A percentile compares a stretch with the other conserved stretches of the same genome.
phyloP scores from a whole-genome alignment of 2,797 vertebrate species.

The Acrocephalus scirpaceus region DNA sequence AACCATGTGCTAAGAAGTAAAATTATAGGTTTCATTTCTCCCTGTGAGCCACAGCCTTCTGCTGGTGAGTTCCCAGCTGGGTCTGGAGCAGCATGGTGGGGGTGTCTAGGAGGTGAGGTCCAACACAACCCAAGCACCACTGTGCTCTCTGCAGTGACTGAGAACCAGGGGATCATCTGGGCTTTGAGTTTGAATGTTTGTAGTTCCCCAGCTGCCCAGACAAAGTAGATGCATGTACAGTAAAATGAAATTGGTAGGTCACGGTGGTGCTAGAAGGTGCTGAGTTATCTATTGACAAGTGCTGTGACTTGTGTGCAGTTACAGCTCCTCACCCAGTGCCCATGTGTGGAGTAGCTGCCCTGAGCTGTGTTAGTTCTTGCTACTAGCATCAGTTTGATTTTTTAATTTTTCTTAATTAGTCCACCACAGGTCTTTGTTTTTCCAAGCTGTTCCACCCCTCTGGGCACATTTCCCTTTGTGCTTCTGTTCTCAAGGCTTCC shows the following conservation, averaged over 20 bases:
- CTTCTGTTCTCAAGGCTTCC: not conserved
- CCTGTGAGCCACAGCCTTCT: not conserved
- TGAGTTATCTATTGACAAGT: not conserved
- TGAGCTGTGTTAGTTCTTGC: not conserved
- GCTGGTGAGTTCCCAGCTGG: not conserved
- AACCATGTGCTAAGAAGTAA: not conserved
- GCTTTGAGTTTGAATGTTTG: not conserved
- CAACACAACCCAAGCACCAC: fast-evolving
- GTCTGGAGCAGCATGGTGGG: fast-evolving
- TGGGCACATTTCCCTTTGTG: not conserved
- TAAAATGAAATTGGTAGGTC: not conserved
- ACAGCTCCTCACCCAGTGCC: not conserved
- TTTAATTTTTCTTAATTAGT: not conserved
- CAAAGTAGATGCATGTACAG: not conserved
- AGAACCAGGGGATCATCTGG: not conserved
- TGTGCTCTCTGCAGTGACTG: not conserved
- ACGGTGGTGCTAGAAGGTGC: not conserved
- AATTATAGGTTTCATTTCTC: not conserved
- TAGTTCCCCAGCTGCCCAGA: not conserved
- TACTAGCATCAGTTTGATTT: not conserved
- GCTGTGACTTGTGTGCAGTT: not conserved
- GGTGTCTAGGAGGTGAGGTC: not conserved
- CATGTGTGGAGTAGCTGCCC: not conserved
- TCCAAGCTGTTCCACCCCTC: not conserved
- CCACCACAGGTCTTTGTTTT: not conserved